Conservation (phyloP, 2,113 vertebrate species). For the Amphilophus citrinellus region DNA sequence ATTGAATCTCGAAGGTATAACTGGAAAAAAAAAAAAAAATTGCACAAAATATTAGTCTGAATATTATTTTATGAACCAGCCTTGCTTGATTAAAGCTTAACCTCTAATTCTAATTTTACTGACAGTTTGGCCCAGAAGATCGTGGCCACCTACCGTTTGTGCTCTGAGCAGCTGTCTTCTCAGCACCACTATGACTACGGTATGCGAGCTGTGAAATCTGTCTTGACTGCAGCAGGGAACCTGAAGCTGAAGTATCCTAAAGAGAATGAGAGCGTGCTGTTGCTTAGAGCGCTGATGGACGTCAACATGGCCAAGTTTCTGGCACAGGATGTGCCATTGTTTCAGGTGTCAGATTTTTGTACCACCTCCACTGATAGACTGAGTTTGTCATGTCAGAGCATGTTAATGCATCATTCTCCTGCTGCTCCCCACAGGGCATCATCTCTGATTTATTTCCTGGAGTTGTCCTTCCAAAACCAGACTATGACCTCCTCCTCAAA, state of each 20-base stretch:
- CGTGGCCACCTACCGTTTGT: constrained; percentile 93
- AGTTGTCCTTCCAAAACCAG: constrained; percentile 89
- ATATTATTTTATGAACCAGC: background rate
- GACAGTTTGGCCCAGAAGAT: constrained; percentile 92
- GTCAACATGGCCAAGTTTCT: constrained; percentile 95
- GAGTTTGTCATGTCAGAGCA: background rate
- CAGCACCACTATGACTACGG: constrained; percentile 95
- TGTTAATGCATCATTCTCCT: background rate
- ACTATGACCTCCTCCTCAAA: constrained; percentile 88
- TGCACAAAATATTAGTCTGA: background rate
- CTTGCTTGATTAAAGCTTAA: background rate
- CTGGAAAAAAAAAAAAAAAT: background rate
- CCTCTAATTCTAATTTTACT: background rate
- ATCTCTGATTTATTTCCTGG: constrained; percentile 95
- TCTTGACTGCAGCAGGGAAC: constrained; percentile 93
- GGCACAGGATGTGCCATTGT: constrained; percentile 92
- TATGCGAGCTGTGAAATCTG: constrained; percentile 95
- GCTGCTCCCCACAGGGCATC: constrained; percentile 84
- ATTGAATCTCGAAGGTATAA: constrained; percentile 91
- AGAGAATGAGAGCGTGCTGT: constrained; percentile 87
- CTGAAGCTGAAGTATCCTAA: constrained; percentile 91
- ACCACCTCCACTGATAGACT: background rate
- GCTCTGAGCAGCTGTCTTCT: constrained; percentile 93
- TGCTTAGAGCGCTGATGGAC: constrained; percentile 90
- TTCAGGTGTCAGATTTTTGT: constrained; percentile 83